These are phyloP conservation scores for Caenorhabditis sulstoni DNA, from an alignment of 2,888 invertebrate species.

Conservation along the genomic window DNA sequence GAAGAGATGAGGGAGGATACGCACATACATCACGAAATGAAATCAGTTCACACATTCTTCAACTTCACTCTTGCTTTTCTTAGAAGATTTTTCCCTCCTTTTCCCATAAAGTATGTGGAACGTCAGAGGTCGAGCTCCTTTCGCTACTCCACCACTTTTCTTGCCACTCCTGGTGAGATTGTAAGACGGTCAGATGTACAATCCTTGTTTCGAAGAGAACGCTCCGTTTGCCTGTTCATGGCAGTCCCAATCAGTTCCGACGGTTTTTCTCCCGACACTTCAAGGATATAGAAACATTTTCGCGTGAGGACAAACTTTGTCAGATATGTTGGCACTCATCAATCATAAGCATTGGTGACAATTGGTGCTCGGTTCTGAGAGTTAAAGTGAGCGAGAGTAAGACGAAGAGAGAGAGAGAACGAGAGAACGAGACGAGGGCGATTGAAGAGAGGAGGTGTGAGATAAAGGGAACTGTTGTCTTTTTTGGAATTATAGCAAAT, in stretches of 20 bases:
- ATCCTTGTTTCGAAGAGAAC: too few relatives aligned
- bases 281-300: background rate
- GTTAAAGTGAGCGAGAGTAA: background rate
- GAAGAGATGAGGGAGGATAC: constrained; percentile 14
- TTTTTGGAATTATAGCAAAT: too few relatives aligned
- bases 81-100: constrained; percentile 19
- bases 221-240: too few relatives aligned
- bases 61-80: constrained; percentile 9
- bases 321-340: background rate
- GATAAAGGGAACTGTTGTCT: too few relatives aligned
- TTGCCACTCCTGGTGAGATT: too few relatives aligned
- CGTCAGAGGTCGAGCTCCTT: too few relatives aligned
- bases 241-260: too few relatives aligned
- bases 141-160: too few relatives aligned
- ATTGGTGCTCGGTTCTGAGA: constrained; percentile 23
- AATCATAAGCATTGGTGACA: constrained; percentile 8
- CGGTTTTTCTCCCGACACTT: background rate
- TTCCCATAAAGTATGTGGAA: background rate
- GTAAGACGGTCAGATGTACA: too few relatives aligned
- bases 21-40: constrained; percentile 29
- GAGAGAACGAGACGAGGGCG: too few relatives aligned
- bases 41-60: constrained; percentile 54
- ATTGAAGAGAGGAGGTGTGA: too few relatives aligned
- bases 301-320: background rate
- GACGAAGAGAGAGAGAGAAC: too few relatives aligned